Evolutionary conservation across 2,888 invertebrate species (phyloP).

Genomic region (Panorpa germanica): DNA sequence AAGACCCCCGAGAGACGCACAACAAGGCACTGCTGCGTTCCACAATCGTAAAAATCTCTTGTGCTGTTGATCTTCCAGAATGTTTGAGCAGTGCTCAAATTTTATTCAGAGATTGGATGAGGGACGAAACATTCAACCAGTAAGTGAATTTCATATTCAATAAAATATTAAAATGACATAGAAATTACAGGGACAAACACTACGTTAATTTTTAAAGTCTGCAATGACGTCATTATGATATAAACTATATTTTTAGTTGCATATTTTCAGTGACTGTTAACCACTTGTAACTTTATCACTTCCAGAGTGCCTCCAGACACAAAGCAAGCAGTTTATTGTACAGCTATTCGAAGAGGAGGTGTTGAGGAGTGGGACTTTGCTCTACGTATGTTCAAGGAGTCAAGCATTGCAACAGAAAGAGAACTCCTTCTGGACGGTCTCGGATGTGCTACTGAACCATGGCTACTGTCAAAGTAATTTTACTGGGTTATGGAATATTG

Average conservation of each 20-base stretch:
- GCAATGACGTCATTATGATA: slow-evolving; percentile 2
- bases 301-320: slow-evolving; percentile 39
- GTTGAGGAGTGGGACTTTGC: slow-evolving; percentile 49
- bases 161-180: not conserved
- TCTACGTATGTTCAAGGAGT: slow-evolving; percentile 26
- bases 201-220: slow-evolving; percentile 3
- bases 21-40: slow-evolving; percentile 29
- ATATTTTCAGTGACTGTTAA: slow-evolving; percentile 2
- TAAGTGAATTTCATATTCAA: slow-evolving; percentile 17
- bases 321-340: slow-evolving; percentile 42
- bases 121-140: slow-evolving; percentile 27
- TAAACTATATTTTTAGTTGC: slow-evolving; percentile 9
- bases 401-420: slow-evolving; percentile 36
- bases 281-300: slow-evolving; percentile 1
- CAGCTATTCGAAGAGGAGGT: slow-evolving; percentile 39
- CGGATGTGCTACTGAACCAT: slow-evolving; percentile 33
- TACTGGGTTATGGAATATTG: slow-evolving; percentile 1
- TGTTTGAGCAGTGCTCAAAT: slow-evolving; percentile 28
- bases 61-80: slow-evolving; percentile 27
- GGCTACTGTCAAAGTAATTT: slow-evolving; percentile 32
- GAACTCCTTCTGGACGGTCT: slow-evolving; percentile 32
- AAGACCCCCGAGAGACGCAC: slow-evolving; percentile 23
- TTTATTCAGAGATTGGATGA: slow-evolving; percentile 31
- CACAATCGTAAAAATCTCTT: slow-evolving; percentile 31
- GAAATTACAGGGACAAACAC: too few species aligned